Conservation (phyloP, 2,113 vertebrate species). For the Phalacrocorax aristotelis region DNA sequence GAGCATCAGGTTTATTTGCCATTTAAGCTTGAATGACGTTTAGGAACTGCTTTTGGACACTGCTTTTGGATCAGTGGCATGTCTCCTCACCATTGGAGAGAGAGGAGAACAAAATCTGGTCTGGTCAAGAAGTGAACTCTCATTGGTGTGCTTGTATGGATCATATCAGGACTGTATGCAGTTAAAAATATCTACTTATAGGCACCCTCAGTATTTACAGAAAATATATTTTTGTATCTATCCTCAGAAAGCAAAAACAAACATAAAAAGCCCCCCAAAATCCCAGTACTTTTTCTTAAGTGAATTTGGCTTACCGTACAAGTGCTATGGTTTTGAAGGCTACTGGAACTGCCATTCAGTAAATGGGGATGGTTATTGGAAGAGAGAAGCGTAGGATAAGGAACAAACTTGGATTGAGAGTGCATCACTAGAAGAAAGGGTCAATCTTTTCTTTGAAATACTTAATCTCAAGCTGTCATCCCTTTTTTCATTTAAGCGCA, state of each 20-base stretch:
- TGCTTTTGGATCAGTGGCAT: not conserved
- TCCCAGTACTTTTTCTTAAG: not conserved
- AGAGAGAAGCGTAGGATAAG: not conserved
- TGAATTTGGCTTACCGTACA: not conserved
- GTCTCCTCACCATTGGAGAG: not conserved
- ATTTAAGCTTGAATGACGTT: not conserved
- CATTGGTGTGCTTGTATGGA: not conserved
- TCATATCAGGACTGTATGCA: not conserved
- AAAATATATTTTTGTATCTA: not conserved
- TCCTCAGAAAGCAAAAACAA: not conserved
- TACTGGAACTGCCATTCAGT: not conserved
- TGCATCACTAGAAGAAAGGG: not conserved
- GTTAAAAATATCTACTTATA: not conserved
- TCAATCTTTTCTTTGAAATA: not conserved
- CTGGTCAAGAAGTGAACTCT: not conserved
- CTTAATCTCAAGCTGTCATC: not conserved
- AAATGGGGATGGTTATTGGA: not conserved
- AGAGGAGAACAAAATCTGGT: not conserved
- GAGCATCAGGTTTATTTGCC: not conserved
- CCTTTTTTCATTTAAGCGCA: not conserved
- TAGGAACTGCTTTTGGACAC: not conserved
- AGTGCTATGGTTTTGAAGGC: not conserved
- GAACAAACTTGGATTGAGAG: not conserved
- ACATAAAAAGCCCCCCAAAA: not conserved
- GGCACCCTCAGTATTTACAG: not conserved